Base-by-base conservation (phyloP, 2,797 vertebrate genomes). In the Simalia tracyae region DNA sequence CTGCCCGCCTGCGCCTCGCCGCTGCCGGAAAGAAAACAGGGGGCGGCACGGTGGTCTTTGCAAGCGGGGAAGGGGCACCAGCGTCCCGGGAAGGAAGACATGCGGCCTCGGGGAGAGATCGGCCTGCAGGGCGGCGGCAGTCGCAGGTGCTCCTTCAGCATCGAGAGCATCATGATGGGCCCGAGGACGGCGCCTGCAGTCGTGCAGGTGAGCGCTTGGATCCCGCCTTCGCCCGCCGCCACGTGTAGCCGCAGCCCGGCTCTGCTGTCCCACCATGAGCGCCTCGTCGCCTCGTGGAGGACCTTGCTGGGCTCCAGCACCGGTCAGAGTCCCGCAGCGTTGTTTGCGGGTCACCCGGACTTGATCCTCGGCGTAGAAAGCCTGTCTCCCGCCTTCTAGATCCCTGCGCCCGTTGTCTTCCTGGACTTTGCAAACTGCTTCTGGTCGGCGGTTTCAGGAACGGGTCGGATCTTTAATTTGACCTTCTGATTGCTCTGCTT, bases 101-200 rank as follows among this genome's bases (percentile, higher is more conserved):
- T 15, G 88, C 66, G n/a, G 15, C 6, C 19, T 19, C 9, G 3
- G 42, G 72, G 9, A 22, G 19, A 46, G 19, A 42, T 46, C 8
- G 9, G 72, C 9, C 72, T 11, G 72, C 72, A 46, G 19, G 63
- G n/a, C 81, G 92, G 88, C 61, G 72, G 95, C 57, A 96, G 96
- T 89, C 92, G 91, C 5, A 98, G 97, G 89, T 97, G 97, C 95
- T 98, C 98, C 11, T 99, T 99, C 93, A 98, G 98, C 96, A 98
- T 99, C 36, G 98, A 99, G 84, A 98, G 98, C 88, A 98, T 99
- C 92, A 97, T 99, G 97, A 97, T 95, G 86, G 98, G 97, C 89
- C 94, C 97, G 54, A 64, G 59, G 5, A 36, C 90, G 84, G 28
- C 42, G 11, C 89, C 7, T 96, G 12, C 92, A 0, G 60, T 94